These are phyloP conservation scores for Allobates femoralis DNA, from an alignment of 2,797 vertebrate genomes.

Conservation along the genomic window DNA sequence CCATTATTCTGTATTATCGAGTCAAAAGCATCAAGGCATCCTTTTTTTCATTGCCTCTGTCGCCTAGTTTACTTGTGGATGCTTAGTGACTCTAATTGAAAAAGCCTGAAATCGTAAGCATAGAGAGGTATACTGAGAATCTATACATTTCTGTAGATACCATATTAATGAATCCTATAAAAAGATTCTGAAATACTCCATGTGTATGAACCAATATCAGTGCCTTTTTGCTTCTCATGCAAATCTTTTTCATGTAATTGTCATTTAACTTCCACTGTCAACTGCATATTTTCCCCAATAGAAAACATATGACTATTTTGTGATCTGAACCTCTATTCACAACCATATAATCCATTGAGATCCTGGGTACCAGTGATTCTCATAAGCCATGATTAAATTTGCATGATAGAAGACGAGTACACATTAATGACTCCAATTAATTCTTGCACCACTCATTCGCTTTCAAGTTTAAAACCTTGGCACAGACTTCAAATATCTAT, in stretches of 20 bases:
- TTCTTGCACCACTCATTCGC: background rate
- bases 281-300: background rate
- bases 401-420: background rate
- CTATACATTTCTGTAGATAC: no score
- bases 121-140: no score
- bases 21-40: no score
- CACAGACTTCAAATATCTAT: constrained; percentile 15
- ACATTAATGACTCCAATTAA: background rate
- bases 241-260: background rate
- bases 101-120: no score
- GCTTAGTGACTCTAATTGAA: no score
- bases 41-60: no score
- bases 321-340: background rate
- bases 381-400: background rate
- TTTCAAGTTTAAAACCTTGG: constrained; percentile 32
- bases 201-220: no score
- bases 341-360: background rate
- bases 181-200: no score
- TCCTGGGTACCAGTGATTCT: background rate
- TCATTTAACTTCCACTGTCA: background rate
- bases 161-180: no score
- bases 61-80: no score
- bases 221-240: background rate
- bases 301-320: background rate
- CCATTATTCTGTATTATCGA: no score